Evolutionary conservation across 2,888 invertebrate genomes (phyloP).

Genomic region (Tetragonula carbonaria): DNA sequence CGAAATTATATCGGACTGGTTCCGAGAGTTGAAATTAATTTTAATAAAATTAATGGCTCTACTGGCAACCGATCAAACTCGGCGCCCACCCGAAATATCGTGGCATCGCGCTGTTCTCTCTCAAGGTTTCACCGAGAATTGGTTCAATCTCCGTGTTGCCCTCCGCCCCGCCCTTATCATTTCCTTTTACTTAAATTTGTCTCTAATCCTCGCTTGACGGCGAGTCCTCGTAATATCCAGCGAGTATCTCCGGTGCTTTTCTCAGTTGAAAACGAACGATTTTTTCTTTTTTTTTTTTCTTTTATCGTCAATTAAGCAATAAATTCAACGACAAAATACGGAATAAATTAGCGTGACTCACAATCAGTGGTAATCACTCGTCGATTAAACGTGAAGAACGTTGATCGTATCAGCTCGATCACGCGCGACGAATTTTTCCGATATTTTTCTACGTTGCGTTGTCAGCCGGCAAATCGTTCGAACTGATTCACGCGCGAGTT

Average conservation of each 20-base stretch:
- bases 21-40: slow-evolving; percentile 9
- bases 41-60: slow-evolving; percentile 24
- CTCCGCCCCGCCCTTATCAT: too few relatives aligned
- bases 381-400: background rate
- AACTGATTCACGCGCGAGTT: background rate
- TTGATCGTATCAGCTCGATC: background rate
- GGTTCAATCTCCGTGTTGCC: background rate
- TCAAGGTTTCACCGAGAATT: background rate
- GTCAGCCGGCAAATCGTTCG: background rate
- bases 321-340: background rate
- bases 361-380: background rate
- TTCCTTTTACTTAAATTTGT: background rate
- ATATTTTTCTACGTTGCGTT: slow-evolving; percentile 3
- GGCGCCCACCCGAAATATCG: background rate
- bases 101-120: background rate
- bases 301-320: too few relatives aligned
- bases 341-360: slow-evolving; percentile 6
- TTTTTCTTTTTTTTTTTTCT: too few relatives aligned
- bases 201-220: too few relatives aligned
- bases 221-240: too few relatives aligned
- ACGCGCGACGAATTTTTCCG: background rate
- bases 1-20: slow-evolving; percentile 5
- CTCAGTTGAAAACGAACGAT: too few relatives aligned
- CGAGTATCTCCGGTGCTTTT: too few relatives aligned
- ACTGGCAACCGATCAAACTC: slow-evolving; percentile 17